Base-by-base conservation (phyloP, 2,888 invertebrate species). In the Cetonia aurata region DNA sequence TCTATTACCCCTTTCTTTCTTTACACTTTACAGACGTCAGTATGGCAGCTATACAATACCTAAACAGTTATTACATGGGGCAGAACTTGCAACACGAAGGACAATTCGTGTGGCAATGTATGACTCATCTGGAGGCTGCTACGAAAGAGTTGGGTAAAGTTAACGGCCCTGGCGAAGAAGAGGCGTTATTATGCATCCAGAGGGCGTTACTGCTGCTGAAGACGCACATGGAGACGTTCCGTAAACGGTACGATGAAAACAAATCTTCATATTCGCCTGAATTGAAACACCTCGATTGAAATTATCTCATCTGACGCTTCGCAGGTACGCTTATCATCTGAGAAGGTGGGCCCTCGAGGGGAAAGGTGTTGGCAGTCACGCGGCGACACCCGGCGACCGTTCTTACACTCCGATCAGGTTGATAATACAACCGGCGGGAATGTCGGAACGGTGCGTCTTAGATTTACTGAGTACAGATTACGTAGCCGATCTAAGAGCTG, bases 21-120 rank as follows among this genome's bases (percentile, higher is more conserved):
- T 3, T 25, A 25, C 25, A 25, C 4, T 44, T 9, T 33, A 44
- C 79, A 85, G 96, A 97, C 81, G 97, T 98, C 1, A 96, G 96
- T 75, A 92, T 96, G 91, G 94, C 96, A 2, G 96, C 97, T 0
- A 97, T 97, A 77, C 96, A 96, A 82, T 96, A 96, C 82, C 88
- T 98, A 69, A 98, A 97, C 83, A 93, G 93, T 80, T 96, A 96
- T 84, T 98, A 97, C 84, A 96, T 97, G 90, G 94, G 95, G 6
- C 93, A 96, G 72, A 94, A 95, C 80, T 83, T 97, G 52, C 94
- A 96, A 76, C 92, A 95, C 78, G 97, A 97, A 84, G 93, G 94
- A 71, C 96, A 97, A 80, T 98, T 98, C 83, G 94, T 98, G 0
- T 91, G 94, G 50, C 93, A 96, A 76, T 97, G 97, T 82, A 97